Evolutionary conservation across 2,888 invertebrate genomes (phyloP).

Genomic region (Acleris cristana): DNA sequence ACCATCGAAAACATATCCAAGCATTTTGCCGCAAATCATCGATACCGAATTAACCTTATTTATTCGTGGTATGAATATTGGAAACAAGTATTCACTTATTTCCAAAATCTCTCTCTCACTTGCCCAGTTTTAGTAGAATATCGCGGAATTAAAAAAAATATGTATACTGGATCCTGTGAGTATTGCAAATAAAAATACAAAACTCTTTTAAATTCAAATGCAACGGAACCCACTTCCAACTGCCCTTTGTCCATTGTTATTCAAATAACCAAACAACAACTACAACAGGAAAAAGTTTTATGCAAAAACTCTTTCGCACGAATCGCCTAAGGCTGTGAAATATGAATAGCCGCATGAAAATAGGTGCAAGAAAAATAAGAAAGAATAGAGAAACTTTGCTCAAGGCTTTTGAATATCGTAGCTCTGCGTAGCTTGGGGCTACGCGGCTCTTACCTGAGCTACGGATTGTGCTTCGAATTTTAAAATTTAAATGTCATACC

Average conservation of each 20-base stretch:
- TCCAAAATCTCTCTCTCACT: too few species aligned
- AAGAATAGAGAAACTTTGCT: neutral
- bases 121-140: too few species aligned
- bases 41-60: too few species aligned
- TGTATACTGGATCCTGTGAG: too few species aligned
- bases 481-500: conserved; percentile 24
- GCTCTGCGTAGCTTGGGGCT: conserved; percentile 17
- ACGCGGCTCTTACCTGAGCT: conserved; percentile 10
- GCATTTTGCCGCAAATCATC: too few species aligned
- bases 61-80: too few species aligned
- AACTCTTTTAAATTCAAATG: neutral
- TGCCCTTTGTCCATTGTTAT: neutral
- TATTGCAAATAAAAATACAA: neutral
- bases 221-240: neutral
- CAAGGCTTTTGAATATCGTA: conserved; percentile 9
- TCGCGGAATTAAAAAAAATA: too few species aligned
- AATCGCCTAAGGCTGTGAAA: conserved; percentile 1
- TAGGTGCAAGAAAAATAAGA: conserved; percentile 2
- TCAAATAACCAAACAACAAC: conserved; percentile 1
- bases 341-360: neutral
- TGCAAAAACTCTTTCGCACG: neutral
- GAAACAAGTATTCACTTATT: too few species aligned
- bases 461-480: conserved; percentile 16
- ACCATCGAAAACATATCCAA: too few species aligned
- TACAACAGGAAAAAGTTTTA: neutral